Conservation (phyloP, 2,797 vertebrate species). For the Sebastes alutus region DNA sequence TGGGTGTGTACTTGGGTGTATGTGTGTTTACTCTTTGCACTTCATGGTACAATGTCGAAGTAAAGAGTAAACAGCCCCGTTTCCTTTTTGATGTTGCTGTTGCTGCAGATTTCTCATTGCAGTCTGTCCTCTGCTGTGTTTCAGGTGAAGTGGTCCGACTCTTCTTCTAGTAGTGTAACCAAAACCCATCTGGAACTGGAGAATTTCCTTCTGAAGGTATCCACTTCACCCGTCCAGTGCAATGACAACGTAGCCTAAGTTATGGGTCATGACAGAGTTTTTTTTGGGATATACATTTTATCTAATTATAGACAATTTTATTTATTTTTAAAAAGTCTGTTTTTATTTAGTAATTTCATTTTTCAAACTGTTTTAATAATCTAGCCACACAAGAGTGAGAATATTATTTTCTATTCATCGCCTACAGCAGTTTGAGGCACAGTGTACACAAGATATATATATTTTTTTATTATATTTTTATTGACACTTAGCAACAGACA, state of each 20-base stretch:
- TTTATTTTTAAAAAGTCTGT: too few species aligned
- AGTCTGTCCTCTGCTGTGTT: conserved; percentile 32
- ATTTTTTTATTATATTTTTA: too few species aligned
- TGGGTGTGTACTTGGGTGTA: background rate
- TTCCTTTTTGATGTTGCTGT: background rate
- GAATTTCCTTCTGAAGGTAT: conserved; percentile 81
- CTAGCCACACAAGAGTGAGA: too few species aligned
- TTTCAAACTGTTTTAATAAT: too few species aligned
- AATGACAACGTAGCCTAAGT: background rate
- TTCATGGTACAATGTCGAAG: too few species aligned
- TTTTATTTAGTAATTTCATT: too few species aligned
- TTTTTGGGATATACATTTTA: background rate
- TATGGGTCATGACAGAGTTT: background rate
- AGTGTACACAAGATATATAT: too few species aligned
- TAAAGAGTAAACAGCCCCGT: too few species aligned
- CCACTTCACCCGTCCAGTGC: background rate
- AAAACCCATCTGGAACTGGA: conserved; percentile 81
- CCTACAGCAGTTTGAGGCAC: too few species aligned
- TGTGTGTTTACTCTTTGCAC: background rate
- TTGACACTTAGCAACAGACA: too few species aligned
- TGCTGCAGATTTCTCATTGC: background rate
- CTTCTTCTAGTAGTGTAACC: conserved; percentile 73
- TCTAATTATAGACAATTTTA: background rate
- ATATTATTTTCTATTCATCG: too few species aligned
- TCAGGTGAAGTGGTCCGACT: conserved; percentile 83